Conservation (phyloP, 1,140 invertebrate genomes). For the Papilio glaucus region DNA sequence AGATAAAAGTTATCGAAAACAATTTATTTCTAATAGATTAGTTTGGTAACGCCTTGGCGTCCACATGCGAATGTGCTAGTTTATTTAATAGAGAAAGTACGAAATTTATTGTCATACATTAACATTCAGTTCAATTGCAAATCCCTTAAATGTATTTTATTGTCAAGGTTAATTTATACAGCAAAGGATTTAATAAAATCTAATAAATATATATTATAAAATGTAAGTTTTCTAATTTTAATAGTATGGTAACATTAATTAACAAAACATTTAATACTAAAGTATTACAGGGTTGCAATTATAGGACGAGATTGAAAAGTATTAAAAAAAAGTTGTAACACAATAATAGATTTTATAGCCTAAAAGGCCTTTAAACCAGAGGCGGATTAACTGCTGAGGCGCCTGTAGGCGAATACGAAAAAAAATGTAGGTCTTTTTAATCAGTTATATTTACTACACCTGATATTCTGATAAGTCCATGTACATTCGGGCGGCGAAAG, state of each 20-base stretch:
- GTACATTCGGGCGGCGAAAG: too few relatives aligned
- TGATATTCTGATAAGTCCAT: too few relatives aligned
- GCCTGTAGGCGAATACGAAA: too few relatives aligned
- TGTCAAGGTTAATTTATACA: slow-evolving; percentile 28
- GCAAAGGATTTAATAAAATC: neutral
- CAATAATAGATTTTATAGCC: too few relatives aligned
- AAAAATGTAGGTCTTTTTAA: too few relatives aligned
- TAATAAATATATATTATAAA: neutral
- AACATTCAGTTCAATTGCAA: slow-evolving; percentile 26
- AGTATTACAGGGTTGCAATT: neutral
- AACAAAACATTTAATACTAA: neutral
- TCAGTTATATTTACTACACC: too few relatives aligned
- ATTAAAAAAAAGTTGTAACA: too few relatives aligned
- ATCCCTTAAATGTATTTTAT: slow-evolving; percentile 40
- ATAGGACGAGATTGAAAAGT: too few relatives aligned
- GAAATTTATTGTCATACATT: slow-evolving; percentile 36
- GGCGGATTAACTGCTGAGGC: too few relatives aligned
- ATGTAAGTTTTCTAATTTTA: neutral
- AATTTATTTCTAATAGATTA: slow-evolving; percentile 46
- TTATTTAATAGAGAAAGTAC: slow-evolving; percentile 27
- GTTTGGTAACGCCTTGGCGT: slow-evolving; percentile 22
- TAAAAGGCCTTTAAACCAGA: too few relatives aligned
- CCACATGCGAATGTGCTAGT: neutral
- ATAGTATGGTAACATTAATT: neutral
- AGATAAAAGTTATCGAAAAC: slow-evolving; percentile 55